Conservation (phyloP, 2,797 vertebrate species). For the Monodelphis domestica region DNA sequence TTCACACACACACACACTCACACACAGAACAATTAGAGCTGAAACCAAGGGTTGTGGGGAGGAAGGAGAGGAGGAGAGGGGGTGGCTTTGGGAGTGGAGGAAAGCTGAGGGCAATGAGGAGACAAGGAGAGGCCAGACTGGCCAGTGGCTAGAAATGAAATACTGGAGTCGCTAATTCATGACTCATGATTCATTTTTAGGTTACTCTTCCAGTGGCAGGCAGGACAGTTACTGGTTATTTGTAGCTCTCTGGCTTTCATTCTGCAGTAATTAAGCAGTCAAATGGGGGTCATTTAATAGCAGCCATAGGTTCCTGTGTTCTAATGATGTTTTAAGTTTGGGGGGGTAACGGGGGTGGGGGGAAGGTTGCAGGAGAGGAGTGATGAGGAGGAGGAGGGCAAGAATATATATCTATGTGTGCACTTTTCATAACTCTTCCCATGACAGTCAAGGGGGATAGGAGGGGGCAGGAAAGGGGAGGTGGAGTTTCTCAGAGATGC, state of each 20-base stretch:
- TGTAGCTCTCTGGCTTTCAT: conserved; percentile 74
- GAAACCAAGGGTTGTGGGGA: background rate
- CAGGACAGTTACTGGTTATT: conserved; percentile 79
- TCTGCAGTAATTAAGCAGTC: conserved; percentile 77
- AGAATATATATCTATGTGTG: conserved; percentile 70
- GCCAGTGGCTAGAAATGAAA: conserved; percentile 25
- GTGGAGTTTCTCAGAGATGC: conserved; percentile 51
- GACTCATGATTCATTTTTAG: conserved; percentile 69
- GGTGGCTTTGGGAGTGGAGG: conserved; percentile 15
- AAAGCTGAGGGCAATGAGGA: background rate
- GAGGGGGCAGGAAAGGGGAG: background rate
- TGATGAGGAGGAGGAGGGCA: conserved; percentile 71
- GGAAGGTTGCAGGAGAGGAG: background rate
- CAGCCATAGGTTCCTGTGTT: conserved; percentile 60
- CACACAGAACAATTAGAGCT: background rate
- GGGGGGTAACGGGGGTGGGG: background rate
- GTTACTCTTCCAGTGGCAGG: conserved; percentile 73
- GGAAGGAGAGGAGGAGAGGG: background rate
- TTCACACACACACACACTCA: too few species aligned
- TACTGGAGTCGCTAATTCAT: conserved; percentile 55
- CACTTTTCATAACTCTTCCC: conserved; percentile 77
- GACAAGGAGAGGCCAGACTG: background rate
- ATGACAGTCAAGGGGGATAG: conserved; percentile 63
- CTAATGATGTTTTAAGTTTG: conserved; percentile 56
- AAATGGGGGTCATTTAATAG: conserved; percentile 74